phyloP scores from a whole-genome alignment of 2,113 vertebrate species.

The Sphyrna mokarran region DNA sequence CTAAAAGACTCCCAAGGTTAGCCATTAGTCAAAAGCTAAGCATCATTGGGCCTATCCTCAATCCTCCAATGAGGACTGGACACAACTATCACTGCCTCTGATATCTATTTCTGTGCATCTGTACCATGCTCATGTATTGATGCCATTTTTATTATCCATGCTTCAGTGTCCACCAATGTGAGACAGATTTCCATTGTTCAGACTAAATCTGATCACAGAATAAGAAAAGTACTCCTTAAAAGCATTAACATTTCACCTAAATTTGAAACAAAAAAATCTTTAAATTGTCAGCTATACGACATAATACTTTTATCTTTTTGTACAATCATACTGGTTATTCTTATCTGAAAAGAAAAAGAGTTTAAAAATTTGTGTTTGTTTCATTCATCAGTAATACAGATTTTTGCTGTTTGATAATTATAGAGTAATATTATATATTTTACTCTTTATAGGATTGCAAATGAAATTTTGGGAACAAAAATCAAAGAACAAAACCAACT shows the following conservation, averaged over 20 bases:
- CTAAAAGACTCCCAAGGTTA: too few species aligned
- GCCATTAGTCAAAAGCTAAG: too few species aligned
- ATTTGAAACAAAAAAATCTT: neutral
- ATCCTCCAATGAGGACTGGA: too few species aligned
- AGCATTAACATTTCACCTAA: neutral
- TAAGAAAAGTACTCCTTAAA: neutral
- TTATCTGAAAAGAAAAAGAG: neutral
- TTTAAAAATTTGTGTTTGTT: neutral
- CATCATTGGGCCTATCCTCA: too few species aligned
- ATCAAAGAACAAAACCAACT: conserved; percentile 50
- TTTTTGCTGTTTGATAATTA: neutral
- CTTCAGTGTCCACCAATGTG: neutral
- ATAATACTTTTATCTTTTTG: neutral
- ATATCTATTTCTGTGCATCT: too few species aligned
- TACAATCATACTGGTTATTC: neutral
- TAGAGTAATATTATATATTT: conserved; percentile 14
- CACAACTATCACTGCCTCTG: too few species aligned
- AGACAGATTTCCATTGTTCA: neutral
- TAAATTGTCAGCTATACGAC: neutral
- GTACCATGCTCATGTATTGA: too few species aligned
- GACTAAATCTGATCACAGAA: neutral
- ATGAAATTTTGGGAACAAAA: conserved; percentile 46
- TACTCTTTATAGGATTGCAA: conserved; percentile 43
- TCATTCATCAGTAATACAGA: neutral
- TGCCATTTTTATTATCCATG: neutral